Base-by-base conservation (phyloP, 2,113 vertebrate species). In the Bungarus multicinctus region DNA sequence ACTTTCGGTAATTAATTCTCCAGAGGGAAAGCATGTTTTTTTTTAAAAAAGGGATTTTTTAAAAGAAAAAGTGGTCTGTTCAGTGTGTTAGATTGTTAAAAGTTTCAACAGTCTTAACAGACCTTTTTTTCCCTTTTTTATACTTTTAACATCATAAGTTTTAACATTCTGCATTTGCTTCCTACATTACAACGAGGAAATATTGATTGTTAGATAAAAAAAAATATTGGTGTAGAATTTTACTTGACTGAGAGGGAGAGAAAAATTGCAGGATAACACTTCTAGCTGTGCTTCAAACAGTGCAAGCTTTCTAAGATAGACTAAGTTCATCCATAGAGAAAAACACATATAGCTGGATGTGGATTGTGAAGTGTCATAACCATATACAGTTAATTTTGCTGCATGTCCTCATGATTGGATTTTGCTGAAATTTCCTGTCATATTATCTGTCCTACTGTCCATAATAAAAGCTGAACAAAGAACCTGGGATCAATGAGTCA, bases 1-100 rank as follows among this genome's bases (percentile, higher is more conserved):
- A 2, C 95, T 98, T 90, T 94, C 91, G 52, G 99, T 99, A 97
- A 98, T 11, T 94, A 85, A 39, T 92, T 94, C 92, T 90, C 16
- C 91, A 94, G 11, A 50, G 43, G 88, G 60, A 64, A 54, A 11
- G 30, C 47, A 58, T 57, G 45, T 11, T 30, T 11, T 18, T 11
- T 18, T 90, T 93, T 47, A 91, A 6, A 55, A 22, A 55, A 1
- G 8, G 47, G 47, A 50, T 23, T 7, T 57, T 90, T 90, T 22
- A 14, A 2, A 52, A 91, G 54, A 94, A 1, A 47, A 88, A 85
- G 50, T 53, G 9, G 3, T 90, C 54, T 89, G 34, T 94, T 85
- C 39, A 89, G 90, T 53, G 93, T 92, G 0, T 23, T 25, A 92
- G 6, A 93, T 3, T 6, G 18, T 25, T 90, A 1, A 52, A 52